A percentile compares a stretch with the other conserved stretches of the same genome.
Conservation (phyloP, 1,140 invertebrate genomes). For the Solen grandis region DNA sequence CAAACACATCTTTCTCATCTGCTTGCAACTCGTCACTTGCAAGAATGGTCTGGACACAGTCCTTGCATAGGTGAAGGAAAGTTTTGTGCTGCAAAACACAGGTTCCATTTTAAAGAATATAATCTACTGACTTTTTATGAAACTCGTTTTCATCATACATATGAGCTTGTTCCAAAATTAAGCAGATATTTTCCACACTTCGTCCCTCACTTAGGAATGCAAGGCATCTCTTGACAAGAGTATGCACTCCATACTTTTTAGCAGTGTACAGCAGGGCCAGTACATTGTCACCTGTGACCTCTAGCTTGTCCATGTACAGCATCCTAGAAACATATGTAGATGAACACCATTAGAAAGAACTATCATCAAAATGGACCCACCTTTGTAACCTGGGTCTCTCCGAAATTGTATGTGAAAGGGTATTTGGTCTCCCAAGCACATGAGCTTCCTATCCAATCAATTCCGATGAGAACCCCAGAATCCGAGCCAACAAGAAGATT, state of each 20-base stretch:
- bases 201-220: slow-evolving; percentile 89
- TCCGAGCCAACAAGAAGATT: too few relatives aligned
- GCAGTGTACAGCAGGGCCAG: slow-evolving; percentile 91
- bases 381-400: too few relatives aligned
- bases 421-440: too few relatives aligned
- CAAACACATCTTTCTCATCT: slow-evolving; percentile 57
- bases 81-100: slow-evolving; percentile 51
- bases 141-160: slow-evolving; percentile 67
- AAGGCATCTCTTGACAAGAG: slow-evolving; percentile 89
- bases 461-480: too few relatives aligned
- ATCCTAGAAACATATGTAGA: slow-evolving; percentile 66
- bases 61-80: slow-evolving; percentile 57
- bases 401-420: too few relatives aligned
- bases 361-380: too few relatives aligned
- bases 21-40: slow-evolving; percentile 56
- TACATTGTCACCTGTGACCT: slow-evolving; percentile 88
- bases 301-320: slow-evolving; percentile 62
- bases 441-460: too few relatives aligned
- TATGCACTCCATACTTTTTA: slow-evolving; percentile 91
- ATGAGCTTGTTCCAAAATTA: slow-evolving; percentile 68
- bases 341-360: too few relatives aligned
- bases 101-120: slow-evolving; percentile 54
- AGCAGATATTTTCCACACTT: slow-evolving; percentile 88
- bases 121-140: slow-evolving; percentile 57
- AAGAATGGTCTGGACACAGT: slow-evolving; percentile 56